A percentile compares a stretch with the other conserved stretches of the same genome.
These are phyloP conservation scores for Torymus auratus DNA, from an alignment of 2,888 invertebrate species.

Conservation along the genomic window DNA sequence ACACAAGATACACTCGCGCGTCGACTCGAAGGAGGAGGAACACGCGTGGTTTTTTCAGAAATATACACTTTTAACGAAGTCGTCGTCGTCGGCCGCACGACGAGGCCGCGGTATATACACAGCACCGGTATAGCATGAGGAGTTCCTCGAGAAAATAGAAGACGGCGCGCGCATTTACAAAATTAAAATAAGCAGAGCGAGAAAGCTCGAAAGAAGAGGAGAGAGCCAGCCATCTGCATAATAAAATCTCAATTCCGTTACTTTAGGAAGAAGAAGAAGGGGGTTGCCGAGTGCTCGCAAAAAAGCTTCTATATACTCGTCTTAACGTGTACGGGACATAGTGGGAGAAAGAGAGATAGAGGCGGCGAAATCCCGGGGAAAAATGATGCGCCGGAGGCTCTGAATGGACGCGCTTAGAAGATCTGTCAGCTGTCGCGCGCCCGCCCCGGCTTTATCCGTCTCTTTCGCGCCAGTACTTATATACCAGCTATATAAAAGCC, in stretches of 20 bases:
- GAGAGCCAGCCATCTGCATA: conserved; percentile 56
- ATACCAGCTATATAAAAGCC: conserved; percentile 36
- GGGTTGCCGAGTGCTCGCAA: not conserved
- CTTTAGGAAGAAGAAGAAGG: not conserved
- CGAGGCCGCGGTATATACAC: too few species aligned
- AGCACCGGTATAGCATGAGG: not conserved
- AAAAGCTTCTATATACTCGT: not conserved
- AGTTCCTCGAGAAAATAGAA: conserved; percentile 53
- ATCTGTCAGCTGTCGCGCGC: conserved; percentile 57
- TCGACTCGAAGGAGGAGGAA: conserved; percentile 21
- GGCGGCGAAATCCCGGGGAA: conserved; percentile 37
- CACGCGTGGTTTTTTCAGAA: conserved; percentile 12
- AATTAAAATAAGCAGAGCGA: conserved; percentile 57
- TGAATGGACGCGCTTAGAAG: conserved; percentile 29
- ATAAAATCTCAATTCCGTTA: conserved; percentile 57
- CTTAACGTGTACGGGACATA: not conserved
- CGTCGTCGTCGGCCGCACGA: not conserved
- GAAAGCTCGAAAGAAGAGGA: conserved; percentile 29
- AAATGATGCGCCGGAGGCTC: conserved; percentile 41
- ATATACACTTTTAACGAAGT: conserved; percentile 42
- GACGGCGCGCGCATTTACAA: conserved; percentile 47
- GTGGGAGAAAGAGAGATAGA: conserved; percentile 1
- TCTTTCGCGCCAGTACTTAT: conserved; percentile 29
- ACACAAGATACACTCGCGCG: not conserved
- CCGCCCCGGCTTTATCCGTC: conserved; percentile 47